Evolutionary conservation across 2,888 invertebrate genomes (phyloP).

Genomic region (Oscheius sp.): DNA sequence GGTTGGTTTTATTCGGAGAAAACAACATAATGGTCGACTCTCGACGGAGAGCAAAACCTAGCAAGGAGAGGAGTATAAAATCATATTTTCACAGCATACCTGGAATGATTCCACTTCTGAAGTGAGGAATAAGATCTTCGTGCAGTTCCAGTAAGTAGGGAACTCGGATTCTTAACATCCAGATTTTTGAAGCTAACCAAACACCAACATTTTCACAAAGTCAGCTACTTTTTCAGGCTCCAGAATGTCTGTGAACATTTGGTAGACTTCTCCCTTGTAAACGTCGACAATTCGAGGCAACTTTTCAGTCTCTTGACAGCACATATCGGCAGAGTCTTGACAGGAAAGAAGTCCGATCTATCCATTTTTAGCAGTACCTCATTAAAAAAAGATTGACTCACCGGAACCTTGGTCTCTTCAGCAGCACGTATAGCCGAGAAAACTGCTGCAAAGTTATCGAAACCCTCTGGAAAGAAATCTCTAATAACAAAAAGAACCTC

Average conservation of each 20-base stretch:
- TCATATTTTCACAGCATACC: conserved; percentile 6
- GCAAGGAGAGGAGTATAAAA: neutral
- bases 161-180: conserved; percentile 35
- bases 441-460: conserved; percentile 15
- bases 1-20: conserved; percentile 40
- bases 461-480: neutral
- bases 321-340: neutral
- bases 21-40: conserved; percentile 50
- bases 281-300: conserved; percentile 19
- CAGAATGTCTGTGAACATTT: conserved; percentile 21
- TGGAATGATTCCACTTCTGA: conserved; percentile 43
- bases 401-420: conserved; percentile 21
- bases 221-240: conserved; percentile 34
- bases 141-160: conserved; percentile 39
- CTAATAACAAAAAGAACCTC: neutral
- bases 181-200: neutral
- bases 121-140: conserved; percentile 43
- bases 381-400: neutral
- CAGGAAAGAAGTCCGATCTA: conserved; percentile 12
- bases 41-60: neutral
- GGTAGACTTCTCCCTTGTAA: neutral
- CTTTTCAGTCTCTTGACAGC: conserved; percentile 19
- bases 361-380: neutral
- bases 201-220: conserved; percentile 41
- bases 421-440: neutral